These are phyloP conservation scores for Mechanitis messenoides DNA, from an alignment of 2,888 invertebrate species.

Conservation along the genomic window DNA sequence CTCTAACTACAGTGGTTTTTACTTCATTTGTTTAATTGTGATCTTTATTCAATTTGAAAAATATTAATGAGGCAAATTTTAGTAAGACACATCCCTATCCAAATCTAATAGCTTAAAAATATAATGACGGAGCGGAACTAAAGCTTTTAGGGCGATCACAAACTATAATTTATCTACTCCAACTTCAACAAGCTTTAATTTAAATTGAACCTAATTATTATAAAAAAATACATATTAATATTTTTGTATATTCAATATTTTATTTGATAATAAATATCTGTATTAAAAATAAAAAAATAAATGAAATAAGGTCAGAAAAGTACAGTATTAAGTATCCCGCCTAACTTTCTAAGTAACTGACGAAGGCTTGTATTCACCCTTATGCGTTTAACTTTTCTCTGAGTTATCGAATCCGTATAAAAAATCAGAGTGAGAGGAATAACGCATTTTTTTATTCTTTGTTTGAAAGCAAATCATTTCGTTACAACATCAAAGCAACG, in stretches of 20 bases:
- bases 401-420: conserved; percentile 9
- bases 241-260: too few relatives aligned
- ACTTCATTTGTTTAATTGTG: too few relatives aligned
- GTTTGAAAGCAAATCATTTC: conserved; percentile 38
- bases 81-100: too few relatives aligned
- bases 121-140: too few relatives aligned
- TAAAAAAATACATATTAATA: too few relatives aligned
- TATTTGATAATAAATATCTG: neutral
- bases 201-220: too few relatives aligned
- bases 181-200: too few relatives aligned
- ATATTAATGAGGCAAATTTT: too few relatives aligned
- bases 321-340: neutral
- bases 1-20: neutral
- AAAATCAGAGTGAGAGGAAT: conserved; percentile 37
- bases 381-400: neutral
- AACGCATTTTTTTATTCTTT: conserved; percentile 28
- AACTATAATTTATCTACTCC: too few relatives aligned
- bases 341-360: neutral
- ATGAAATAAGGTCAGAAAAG: neutral
- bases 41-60: too few relatives aligned
- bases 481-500: conserved; percentile 34
- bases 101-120: too few relatives aligned
- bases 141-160: too few relatives aligned
- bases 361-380: neutral
- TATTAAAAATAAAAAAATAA: neutral